Evolutionary conservation across 2,888 invertebrate genomes (phyloP).

Genomic region (Cheilosia impressa): DNA sequence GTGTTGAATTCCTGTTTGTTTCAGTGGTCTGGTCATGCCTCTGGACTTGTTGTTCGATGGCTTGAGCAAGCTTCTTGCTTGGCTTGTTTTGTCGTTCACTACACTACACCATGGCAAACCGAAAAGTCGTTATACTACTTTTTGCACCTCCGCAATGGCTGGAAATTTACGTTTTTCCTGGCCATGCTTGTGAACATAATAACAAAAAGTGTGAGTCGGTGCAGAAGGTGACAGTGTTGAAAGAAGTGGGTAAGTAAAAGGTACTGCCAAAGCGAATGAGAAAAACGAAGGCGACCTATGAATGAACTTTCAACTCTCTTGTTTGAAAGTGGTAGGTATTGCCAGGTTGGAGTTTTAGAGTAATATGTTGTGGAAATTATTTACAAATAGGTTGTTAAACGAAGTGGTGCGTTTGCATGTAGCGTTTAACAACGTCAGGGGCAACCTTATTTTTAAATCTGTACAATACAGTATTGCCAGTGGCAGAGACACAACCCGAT

Average conservation of each 20-base stretch:
- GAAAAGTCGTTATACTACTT: slow-evolving; percentile 66
- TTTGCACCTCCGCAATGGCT: slow-evolving; percentile 58
- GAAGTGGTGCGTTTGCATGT: not conserved
- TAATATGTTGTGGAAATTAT: not conserved
- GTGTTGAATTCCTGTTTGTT: slow-evolving; percentile 63
- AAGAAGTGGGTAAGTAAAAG: slow-evolving; percentile 15
- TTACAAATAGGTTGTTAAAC: not conserved
- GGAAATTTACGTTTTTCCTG: slow-evolving; percentile 62
- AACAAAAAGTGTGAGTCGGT: slow-evolving; percentile 44
- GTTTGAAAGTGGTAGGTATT: not conserved
- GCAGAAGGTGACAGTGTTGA: slow-evolving; percentile 6
- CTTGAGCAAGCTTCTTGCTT: slow-evolving; percentile 64
- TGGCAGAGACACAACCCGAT: too few species aligned
- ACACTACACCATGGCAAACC: slow-evolving; percentile 39
- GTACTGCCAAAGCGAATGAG: slow-evolving; percentile 16
- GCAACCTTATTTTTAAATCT: too few species aligned
- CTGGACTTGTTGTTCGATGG: slow-evolving; percentile 63
- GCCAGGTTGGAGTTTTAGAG: not conserved
- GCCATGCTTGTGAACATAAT: slow-evolving; percentile 41
- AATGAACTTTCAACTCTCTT: slow-evolving; percentile 42
- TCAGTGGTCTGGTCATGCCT: slow-evolving; percentile 66
- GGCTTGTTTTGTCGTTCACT: slow-evolving; percentile 64
- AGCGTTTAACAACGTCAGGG: too few species aligned
- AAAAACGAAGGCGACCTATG: slow-evolving; percentile 28
- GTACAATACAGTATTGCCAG: too few species aligned